phyloP scores from a whole-genome alignment of 2,113 vertebrate species.

The Sorex fumeus region DNA sequence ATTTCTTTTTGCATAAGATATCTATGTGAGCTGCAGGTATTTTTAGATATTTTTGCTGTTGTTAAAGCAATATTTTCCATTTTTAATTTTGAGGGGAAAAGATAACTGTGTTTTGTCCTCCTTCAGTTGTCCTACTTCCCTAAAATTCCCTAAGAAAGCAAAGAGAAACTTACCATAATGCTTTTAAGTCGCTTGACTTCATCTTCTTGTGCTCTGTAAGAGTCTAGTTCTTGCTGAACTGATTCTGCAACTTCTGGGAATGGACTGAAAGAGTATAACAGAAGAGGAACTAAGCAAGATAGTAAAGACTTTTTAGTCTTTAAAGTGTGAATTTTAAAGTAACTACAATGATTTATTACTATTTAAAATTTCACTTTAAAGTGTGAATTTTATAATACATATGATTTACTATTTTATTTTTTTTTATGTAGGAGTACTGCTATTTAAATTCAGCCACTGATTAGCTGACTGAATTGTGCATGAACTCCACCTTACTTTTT shows the following conservation, averaged over 20 bases:
- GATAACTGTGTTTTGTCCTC: background rate
- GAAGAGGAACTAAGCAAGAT: conserved; percentile 74
- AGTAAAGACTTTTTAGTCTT: conserved; percentile 40
- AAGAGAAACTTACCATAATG: conserved; percentile 94
- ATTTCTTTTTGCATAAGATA: conserved; percentile 50
- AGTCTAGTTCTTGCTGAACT: conserved; percentile 97
- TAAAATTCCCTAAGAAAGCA: conserved; percentile 5
- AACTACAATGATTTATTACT: conserved; percentile 3
- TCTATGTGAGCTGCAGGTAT: background rate
- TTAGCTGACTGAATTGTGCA: too few relatives aligned
- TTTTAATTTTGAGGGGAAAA: conserved; percentile 27
- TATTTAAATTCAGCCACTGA: too few relatives aligned
- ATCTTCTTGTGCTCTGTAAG: conserved; percentile 97
- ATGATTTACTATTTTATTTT: too few relatives aligned
- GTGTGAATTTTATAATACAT: too few relatives aligned
- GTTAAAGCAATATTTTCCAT: conserved; percentile 46
- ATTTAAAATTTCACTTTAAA: too few relatives aligned
- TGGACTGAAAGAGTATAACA: conserved; percentile 90
- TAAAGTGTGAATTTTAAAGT: conserved; percentile 51
- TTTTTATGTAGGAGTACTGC: too few relatives aligned
- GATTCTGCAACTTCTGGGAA: conserved; percentile 99
- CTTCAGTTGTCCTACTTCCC: background rate
- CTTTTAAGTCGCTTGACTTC: conserved; percentile 98
- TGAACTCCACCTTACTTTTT: too few relatives aligned
- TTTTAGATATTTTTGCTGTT: conserved; percentile 17